Base-by-base conservation (phyloP, 2,888 invertebrate species). In the Drosophila colorata region DNA sequence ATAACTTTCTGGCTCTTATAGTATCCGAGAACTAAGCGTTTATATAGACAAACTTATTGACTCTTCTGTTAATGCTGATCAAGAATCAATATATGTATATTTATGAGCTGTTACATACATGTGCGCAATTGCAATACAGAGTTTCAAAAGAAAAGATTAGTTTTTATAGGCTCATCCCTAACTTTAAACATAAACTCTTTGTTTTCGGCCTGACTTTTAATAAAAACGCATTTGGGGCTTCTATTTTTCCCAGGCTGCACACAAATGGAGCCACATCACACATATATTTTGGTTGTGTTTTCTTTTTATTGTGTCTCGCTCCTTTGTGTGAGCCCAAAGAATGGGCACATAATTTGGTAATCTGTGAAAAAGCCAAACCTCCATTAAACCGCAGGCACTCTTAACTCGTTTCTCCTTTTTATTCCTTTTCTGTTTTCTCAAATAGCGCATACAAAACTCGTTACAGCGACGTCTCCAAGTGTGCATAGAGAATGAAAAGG, bases 351-450 rank as follows among this genome's bases (percentile, higher is more conserved):
- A 60, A 68, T 74, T 86, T 80, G 82, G 78, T 87, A 85, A 86
- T 86, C 87, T 85, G 87, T 86, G 87, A 87, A 85, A 85, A 85
- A 84, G 80, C 85, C 85, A 85, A 85, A 82, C 85, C 85, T 80
- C 82, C 87, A 85, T 85, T 74, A 87, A 85, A 85, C 85, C 85
- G 68, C 85, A 86, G 80, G 74, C 75, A 68, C 78, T 72, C 80
- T 69, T 72, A 87, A 82, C 87, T 82, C 76, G 78, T 85, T 85
- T 60, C 47, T 63, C 28, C 66, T 79, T 81, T 59, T 69, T 60
- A 52, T 65, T 71, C 69, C 16, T 14, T 55, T 53, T 43, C n/a
- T 41, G 43, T 41, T 59, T 51, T 58, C 58, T 59, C 56, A 20
- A 37, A 60, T 61, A 41, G 48, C 52, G 69, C 68, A 84, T 70